Evolutionary conservation across 2,113 vertebrate genomes (phyloP), one percentile per base, ranked within the genome.

Genomic region (Larimichthys crocea): DNA sequence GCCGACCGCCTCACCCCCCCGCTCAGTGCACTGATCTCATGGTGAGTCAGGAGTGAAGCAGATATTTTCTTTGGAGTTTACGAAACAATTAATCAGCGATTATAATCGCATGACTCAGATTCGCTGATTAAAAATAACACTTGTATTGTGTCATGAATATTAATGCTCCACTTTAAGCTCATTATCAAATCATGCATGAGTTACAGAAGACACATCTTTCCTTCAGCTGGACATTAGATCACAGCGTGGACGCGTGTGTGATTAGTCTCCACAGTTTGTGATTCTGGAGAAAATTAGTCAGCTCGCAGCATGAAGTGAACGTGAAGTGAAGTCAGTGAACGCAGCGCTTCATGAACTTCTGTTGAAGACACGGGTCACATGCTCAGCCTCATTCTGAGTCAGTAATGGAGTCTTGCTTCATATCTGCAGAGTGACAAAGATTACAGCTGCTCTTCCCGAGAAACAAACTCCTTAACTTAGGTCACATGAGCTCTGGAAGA

Each of bases 61-160:
- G 53, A 59, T 31, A 46, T 60, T 49, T 48, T n/a, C 56, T 60
- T 60, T 60, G 70, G 55, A 60, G 24, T 40, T 50, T 16, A 14
- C 22, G 29, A 63, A 42, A 52, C 48, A 48, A 17, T 50, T 3
- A 49, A 35, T 62, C 59, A 63, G 8, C 15, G 48, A 26, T 52
- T 31, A 15, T 62, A 62, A 56, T 50, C 22, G 26, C 42, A 46
- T n/a, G 60, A 48, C 44, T 76, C 10, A 0, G 52, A 72, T 40
- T 75, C 53, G 29, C 53, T 10, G 49, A 72, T 76, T 66, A 66
- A 42, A 68, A 62, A 71, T 11, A 42, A 49, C 48, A 50, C 42
- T 3, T 4, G 9, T 3, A 2, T 3, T 20, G 31, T n/a, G 50
- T 73, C 9, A 31, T 60, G 7, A 12, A 14, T 64, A 69, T 69